phyloP scores from a whole-genome alignment of 2,797 vertebrate species.

The Neoniphon sammara region DNA sequence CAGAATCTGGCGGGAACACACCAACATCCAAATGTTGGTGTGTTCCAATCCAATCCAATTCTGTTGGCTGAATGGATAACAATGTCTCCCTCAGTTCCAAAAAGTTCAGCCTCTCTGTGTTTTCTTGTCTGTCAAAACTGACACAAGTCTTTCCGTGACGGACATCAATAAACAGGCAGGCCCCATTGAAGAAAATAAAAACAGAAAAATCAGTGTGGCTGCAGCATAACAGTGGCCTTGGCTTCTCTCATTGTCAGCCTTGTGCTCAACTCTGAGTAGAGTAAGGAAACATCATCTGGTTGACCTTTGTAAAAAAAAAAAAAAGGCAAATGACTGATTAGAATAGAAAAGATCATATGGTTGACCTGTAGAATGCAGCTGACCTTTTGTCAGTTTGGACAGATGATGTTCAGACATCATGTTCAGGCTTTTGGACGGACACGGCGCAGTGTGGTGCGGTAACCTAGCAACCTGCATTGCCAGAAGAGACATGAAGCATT shows the following conservation, averaged over 20 bases:
- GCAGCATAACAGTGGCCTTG: background rate
- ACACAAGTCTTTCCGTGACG: too few relatives aligned
- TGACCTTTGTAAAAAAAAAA: constrained; percentile 34
- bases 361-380: constrained; percentile 28
- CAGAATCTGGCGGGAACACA: too few relatives aligned
- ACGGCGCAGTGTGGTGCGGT: constrained; percentile 13
- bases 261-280: constrained; percentile 16
- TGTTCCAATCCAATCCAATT: too few relatives aligned
- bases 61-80: too few relatives aligned
- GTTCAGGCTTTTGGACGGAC: constrained; percentile 8
- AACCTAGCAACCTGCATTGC: constrained; percentile 48
- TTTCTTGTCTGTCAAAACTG: too few relatives aligned
- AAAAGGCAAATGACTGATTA: constrained; percentile 23
- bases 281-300: constrained; percentile 12
- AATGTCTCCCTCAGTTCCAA: too few relatives aligned
- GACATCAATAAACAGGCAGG: too few relatives aligned
- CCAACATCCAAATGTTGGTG: too few relatives aligned
- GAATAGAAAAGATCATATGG: constrained; percentile 13
- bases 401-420: constrained; percentile 30
- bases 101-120: too few relatives aligned
- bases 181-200: too few relatives aligned
- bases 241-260: background rate
- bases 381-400: constrained; percentile 41
- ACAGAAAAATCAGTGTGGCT: too few relatives aligned
- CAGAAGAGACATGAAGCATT: constrained; percentile 1